These are phyloP conservation scores for Pantherophis guttatus DNA, from an alignment of 2,113 vertebrate species.

Conservation along the genomic window DNA sequence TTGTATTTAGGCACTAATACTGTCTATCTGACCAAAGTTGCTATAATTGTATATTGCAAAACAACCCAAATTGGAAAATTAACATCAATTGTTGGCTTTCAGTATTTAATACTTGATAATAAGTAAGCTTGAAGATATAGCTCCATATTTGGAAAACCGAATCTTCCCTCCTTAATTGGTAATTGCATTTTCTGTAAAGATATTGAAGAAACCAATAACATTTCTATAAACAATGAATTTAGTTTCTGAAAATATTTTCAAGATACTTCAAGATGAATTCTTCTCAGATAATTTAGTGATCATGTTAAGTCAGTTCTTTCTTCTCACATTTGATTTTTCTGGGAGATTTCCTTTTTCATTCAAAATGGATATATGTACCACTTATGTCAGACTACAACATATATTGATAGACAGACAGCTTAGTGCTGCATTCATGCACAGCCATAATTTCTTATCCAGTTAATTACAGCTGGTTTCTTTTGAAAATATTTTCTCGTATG, in stretches of 20 bases:
- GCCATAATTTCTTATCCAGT: background rate
- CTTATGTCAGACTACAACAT: rapidly evolving
- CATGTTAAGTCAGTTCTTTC: rapidly evolving
- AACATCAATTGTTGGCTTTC: background rate
- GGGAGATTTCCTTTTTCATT: background rate
- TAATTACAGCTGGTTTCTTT: background rate
- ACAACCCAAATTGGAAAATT: background rate
- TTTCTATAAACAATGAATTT: background rate
- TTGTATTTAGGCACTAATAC: background rate
- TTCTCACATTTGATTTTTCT: rapidly evolving
- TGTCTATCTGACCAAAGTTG: background rate
- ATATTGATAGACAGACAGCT: background rate
- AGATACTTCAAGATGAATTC: background rate
- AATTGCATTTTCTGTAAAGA: background rate
- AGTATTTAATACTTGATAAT: background rate
- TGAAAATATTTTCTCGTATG: background rate
- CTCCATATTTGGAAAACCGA: background rate
- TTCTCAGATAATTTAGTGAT: background rate
- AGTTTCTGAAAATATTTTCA: background rate
- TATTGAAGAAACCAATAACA: background rate
- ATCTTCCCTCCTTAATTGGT: background rate
- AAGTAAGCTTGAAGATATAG: background rate
- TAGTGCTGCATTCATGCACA: background rate
- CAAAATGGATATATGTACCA: rapidly evolving
- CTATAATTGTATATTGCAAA: background rate